Percentiles rank a stretch among this genome's conserved stretches.
These are phyloP conservation scores for Drosophila punjabiensis DNA, from an alignment of 1,140 invertebrate species.

Conservation along the genomic window DNA sequence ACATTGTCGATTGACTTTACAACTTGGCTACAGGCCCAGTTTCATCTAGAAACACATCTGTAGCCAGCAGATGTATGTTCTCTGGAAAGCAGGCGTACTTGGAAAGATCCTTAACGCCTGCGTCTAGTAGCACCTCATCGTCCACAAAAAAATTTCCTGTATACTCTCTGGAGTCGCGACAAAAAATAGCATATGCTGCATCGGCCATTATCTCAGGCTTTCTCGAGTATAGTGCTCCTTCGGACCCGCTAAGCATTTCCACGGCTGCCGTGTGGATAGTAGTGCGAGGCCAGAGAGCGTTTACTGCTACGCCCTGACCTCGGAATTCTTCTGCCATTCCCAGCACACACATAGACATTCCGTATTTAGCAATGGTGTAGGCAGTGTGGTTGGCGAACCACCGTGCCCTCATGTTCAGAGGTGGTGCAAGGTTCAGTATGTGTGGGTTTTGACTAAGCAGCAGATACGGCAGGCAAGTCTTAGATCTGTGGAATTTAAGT, in stretches of 20 bases:
- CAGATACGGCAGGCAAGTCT: conserved; percentile 95
- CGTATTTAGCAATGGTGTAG: conserved; percentile 99
- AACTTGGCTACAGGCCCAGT: conserved; percentile 48
- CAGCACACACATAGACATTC: conserved; percentile 99
- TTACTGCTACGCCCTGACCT: conserved; percentile 94
- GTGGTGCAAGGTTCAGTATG: conserved; percentile 98
- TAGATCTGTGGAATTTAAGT: conserved; percentile 94
- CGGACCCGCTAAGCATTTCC: conserved; percentile 97
- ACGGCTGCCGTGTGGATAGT: conserved; percentile 98
- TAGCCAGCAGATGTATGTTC: conserved; percentile 89
- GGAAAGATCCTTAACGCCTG: conserved; percentile 93
- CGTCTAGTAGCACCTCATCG: conserved; percentile 93
- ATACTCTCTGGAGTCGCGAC: conserved; percentile 88
- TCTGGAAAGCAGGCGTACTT: conserved; percentile 94
- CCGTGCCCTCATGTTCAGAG: conserved; percentile 94
- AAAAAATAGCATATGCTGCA: conserved; percentile 96
- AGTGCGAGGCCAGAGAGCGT: conserved; percentile 98
- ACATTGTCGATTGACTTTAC: conserved; percentile 5
- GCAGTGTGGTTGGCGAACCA: conserved; percentile 98
- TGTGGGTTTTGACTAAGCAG: conserved; percentile 96
- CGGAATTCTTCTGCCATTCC: conserved; percentile 98
- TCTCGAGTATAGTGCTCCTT: conserved; percentile 90
- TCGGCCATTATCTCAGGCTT: conserved; percentile 98
- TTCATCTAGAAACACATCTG: conserved; percentile 95
- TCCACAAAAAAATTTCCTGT: conserved; percentile 98